These are phyloP conservation scores for Drosophila kepulauana DNA, from an alignment of 1,140 invertebrate genomes.

Conservation along the genomic window DNA sequence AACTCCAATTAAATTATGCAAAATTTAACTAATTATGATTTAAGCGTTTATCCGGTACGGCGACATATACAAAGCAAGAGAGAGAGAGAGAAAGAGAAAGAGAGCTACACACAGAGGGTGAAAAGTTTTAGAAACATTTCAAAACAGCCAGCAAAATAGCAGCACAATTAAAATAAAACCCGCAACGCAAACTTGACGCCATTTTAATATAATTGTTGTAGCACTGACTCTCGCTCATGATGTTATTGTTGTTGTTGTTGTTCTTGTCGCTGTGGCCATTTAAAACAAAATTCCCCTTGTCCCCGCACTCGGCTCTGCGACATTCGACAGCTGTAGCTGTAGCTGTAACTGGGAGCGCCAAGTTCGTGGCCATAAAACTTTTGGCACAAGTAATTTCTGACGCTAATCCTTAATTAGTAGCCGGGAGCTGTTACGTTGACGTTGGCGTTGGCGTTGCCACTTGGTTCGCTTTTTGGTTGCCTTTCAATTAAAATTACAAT, in stretches of 20 bases:
- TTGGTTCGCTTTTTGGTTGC: conserved; percentile 48
- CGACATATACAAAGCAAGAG: conserved; percentile 9
- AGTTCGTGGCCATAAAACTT: conserved; percentile 79
- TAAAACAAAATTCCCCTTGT: conserved; percentile 40
- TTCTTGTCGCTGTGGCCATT: conserved; percentile 35
- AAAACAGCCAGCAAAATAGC: conserved; percentile 52
- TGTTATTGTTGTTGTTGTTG: conserved; percentile 27
- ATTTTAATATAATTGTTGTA: conserved; percentile 75
- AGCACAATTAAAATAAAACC: conserved; percentile 74
- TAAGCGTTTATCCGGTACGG: conserved; percentile 59
- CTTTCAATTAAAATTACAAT: conserved; percentile 83
- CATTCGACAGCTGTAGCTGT: conserved; percentile 24
- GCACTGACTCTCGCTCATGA: conserved; percentile 24
- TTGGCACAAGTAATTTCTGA: conserved; percentile 83
- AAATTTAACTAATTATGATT: conserved; percentile 83
- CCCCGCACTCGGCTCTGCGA: neutral
- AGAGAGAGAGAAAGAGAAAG: too few species aligned
- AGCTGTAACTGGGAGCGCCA: conserved; percentile 23
- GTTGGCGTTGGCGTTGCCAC: conserved; percentile 45
- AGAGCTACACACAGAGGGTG: conserved; percentile 22
- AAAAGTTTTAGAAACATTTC: conserved; percentile 69
- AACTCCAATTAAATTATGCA: conserved; percentile 77
- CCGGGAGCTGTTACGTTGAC: conserved; percentile 61
- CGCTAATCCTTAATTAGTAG: conserved; percentile 85
- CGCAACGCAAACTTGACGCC: conserved; percentile 70